These are phyloP conservation scores for Babylonia areolata DNA, from an alignment of 1,140 invertebrate species.

Conservation along the genomic window DNA sequence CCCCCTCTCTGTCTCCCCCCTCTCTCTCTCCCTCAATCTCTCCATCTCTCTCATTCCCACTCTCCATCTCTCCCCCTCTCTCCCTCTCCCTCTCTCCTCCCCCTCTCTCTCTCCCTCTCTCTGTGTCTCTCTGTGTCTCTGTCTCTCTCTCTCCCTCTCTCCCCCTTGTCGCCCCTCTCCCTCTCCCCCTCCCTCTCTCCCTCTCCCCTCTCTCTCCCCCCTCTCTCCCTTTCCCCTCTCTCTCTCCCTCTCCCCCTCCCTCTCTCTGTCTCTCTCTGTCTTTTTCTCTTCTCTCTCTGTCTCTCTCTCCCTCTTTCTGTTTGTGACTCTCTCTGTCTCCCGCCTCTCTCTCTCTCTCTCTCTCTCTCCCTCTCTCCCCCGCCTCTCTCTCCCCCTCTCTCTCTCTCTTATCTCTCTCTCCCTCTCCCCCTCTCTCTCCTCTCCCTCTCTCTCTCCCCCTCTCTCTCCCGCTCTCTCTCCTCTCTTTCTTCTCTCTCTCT, in stretches of 20 bases:
- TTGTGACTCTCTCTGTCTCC: neutral
- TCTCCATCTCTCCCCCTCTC: neutral
- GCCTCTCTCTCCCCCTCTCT: too few relatives aligned
- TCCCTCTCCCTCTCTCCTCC: neutral
- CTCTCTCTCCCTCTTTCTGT: neutral
- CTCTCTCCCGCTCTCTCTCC: neutral
- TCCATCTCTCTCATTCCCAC: neutral
- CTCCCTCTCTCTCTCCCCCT: too few relatives aligned
- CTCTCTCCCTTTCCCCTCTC: neutral
- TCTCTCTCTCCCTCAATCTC: neutral
- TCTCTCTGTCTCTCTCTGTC: neutral
- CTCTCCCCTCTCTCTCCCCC: neutral
- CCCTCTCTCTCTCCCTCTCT: neutral
- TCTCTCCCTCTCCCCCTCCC: neutral
- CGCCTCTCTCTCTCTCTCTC: neutral
- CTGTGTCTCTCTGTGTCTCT: neutral
- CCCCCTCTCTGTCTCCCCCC: neutral
- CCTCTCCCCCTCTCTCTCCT: too few relatives aligned
- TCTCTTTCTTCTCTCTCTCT: neutral
- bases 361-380: too few relatives aligned
- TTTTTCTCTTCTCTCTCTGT: neutral
- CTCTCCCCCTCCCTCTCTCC: neutral
- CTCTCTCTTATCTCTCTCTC: too few relatives aligned
- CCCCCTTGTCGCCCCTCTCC: neutral
- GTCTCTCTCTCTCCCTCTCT: neutral